phyloP scores from a whole-genome alignment of 2,888 invertebrate genomes.

The Ectemnius cavifrons region DNA sequence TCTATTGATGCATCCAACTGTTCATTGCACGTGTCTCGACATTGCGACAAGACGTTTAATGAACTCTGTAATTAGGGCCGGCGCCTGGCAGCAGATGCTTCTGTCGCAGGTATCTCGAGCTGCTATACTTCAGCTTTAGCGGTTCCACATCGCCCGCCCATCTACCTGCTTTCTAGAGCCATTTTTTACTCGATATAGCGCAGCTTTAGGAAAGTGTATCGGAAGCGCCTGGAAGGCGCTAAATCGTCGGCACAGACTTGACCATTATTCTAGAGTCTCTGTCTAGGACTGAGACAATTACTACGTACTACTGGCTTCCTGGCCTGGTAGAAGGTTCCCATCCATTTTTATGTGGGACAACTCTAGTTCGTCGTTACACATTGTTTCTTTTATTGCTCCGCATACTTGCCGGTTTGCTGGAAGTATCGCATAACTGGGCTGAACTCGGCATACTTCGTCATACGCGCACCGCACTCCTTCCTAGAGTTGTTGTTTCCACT shows the following conservation, averaged over 20 bases:
- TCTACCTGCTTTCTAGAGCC: slow-evolving; percentile 6
- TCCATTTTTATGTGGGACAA: neutral
- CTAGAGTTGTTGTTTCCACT: slow-evolving; percentile 44
- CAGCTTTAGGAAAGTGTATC: slow-evolving; percentile 19
- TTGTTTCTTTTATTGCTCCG: slow-evolving; percentile 16
- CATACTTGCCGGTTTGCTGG: slow-evolving; percentile 11
- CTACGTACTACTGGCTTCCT: neutral
- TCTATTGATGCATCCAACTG: neutral
- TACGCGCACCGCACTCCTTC: slow-evolving; percentile 26
- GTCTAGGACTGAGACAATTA: no score
- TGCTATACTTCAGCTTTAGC: neutral
- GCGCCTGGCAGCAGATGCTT: no score
- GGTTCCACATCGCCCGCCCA: neutral
- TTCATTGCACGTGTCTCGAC: neutral
- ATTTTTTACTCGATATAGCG: neutral
- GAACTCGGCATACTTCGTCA: slow-evolving; percentile 47
- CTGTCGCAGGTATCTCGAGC: no score
- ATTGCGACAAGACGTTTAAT: neutral
- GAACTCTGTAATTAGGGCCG: neutral
- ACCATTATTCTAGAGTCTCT: no score
- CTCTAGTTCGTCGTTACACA: neutral
- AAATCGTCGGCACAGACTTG: neutral
- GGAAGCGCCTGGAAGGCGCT: neutral
- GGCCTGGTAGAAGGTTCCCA: slow-evolving; percentile 1
- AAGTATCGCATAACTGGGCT: slow-evolving; percentile 6